Base-by-base conservation (phyloP, 2,797 vertebrate genomes). In the Pempheris klunzingeri region DNA sequence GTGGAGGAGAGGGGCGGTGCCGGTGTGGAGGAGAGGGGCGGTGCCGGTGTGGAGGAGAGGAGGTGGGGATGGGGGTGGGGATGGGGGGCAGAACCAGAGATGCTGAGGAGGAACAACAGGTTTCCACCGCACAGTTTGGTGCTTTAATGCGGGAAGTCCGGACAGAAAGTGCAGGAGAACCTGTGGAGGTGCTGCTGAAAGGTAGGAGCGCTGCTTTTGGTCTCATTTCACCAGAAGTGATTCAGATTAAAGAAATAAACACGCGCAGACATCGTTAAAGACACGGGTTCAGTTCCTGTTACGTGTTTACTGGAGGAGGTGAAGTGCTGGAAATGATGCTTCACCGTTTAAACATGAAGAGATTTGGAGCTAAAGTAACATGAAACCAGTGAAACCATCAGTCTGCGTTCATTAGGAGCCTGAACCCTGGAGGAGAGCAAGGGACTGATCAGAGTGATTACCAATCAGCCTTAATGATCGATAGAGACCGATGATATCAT, bases 51-150 rank as follows among this genome's bases (percentile, higher is more conserved):
- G 46, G 30, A 52, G 53, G 2, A 7, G 26, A 36, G 63, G 43
- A 74, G 61, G 38, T 13, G 36, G 0, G 6, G 22, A 20, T 9
- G 10, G 38, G 5, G 43, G 12, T 3, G n/a, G n/a, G n/a, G n/a
- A n/a, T n/a, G n/a, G n/a, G n/a, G n/a, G n/a, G n/a, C n/a, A n/a
- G 50, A 7, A 0, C 1, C 12, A 10, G 39, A 30, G 80, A 72
- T 71, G 71, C 79, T 72, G 76, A 69, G 36, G 62, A 47, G 26
- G 30, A 68, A 32, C 73, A 38, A 39, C 78, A 83, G 73, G 71
- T 74, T 12, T 18, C 4, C 5, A 14, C 20, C 1, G 47, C 68
- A 26, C 14, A 5, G 15, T 11, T 68, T 30, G 13, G 72, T 4
- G 47, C 7, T 20, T 64, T 39, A 6, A 47, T 0, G 34, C 18